Evolutionary conservation across 1,140 invertebrate species (phyloP), one percentile per base, ranked within the genome.

Genomic region (Mercenaria mercenaria): DNA sequence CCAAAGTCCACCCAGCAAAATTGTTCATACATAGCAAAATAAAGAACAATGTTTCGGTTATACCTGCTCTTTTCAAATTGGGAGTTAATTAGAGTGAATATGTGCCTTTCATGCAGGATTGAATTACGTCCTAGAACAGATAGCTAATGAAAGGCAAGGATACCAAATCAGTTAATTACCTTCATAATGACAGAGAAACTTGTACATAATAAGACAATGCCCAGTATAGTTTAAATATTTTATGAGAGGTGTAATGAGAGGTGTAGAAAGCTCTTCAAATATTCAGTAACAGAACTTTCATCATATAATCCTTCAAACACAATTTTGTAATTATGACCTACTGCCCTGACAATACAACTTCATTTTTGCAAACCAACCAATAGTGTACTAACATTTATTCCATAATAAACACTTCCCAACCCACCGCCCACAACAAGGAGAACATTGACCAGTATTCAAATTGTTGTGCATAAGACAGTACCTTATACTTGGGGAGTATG

Each of bases 111-210:
- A 72, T 20, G 34, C 34, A 2, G 34, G 67, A 20, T 72, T 26
- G 39, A 10, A 72, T 72, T 72, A 20, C 67, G 1, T 39, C 10
- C 13, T 39, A 20, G 37, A 39, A 72, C 67, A 39, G 67, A 15
- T 37, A 72, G 67, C n/a, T 72, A 72, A 39, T 72, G 32, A 72
- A 13, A 72, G 67, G 67, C 67, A 32, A 72, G 41, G 74, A 41
- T 29, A 50, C 29, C 74, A 20, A 79, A 79, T 79, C 74, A 41
- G 43, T n/a, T 79, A 79, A 79, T 79, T 56, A 34, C 74, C 29
- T 47, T 47, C 41, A 47, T 79, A 79, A 79, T 79, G 47, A 79
- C 8, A 79, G n/a, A 47, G 43, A 52, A 11, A 47, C 1, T 13
- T 20, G 26, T 41, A 39, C 8, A 79, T 32, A 79, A 50, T 74